A percentile compares a stretch with the other conserved stretches of the same genome.
phyloP scores from a whole-genome alignment of 2,797 vertebrate species.

The Rhinoraja longicauda region DNA sequence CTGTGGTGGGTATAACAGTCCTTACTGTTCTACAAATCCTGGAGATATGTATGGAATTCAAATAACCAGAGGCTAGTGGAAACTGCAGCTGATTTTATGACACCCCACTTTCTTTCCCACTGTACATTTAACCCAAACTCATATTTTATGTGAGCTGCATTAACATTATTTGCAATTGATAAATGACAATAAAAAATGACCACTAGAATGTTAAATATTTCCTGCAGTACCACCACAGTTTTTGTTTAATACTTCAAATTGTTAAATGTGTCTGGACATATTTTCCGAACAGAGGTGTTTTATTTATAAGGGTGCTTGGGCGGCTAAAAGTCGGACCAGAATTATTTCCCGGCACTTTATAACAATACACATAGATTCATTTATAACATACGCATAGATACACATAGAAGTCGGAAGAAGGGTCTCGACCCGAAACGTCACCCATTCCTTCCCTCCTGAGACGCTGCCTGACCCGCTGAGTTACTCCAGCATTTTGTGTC shows the following conservation, averaged over 20 bases:
- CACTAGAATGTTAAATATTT: slow-evolving; percentile 1
- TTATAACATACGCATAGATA: too few relatives aligned
- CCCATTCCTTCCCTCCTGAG: too few relatives aligned
- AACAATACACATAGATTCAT: not conserved
- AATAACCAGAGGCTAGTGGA: slow-evolving; percentile 28
- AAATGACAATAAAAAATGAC: not conserved
- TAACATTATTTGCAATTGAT: not conserved
- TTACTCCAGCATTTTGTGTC: too few relatives aligned
- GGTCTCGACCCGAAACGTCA: too few relatives aligned
- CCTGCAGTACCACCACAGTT: not conserved
- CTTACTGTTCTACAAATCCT: slow-evolving; percentile 20
- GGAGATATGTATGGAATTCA: slow-evolving; percentile 31
- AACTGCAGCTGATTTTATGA: slow-evolving; percentile 24
- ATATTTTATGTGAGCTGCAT: not conserved
- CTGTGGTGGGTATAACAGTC: slow-evolving; percentile 33
- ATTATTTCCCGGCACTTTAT: not conserved
- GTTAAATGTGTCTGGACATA: slow-evolving; percentile 29
- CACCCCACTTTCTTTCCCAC: not conserved
- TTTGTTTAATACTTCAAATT: not conserved
- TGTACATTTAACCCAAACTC: not conserved
- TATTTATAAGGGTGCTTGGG: not conserved
- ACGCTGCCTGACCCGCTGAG: too few relatives aligned
- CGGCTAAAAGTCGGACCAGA: not conserved
- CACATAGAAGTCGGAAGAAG: too few relatives aligned
- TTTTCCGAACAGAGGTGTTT: not conserved